phyloP scores from a whole-genome alignment of 35 echinoderm and acorn worm genomes.

The Heliocidaris erythrogramma region DNA sequence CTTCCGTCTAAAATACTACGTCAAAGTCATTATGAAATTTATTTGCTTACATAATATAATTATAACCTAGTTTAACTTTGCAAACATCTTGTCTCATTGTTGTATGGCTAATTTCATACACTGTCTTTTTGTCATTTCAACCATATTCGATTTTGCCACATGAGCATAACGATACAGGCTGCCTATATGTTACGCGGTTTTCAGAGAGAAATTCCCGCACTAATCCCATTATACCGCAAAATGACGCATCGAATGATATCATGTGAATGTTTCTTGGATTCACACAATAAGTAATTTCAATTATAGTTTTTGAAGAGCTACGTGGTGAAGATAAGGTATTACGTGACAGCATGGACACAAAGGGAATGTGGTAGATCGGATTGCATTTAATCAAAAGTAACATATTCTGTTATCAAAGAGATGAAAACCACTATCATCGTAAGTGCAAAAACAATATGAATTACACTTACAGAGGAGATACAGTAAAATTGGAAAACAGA shows the following conservation, averaged over 20 bases:
- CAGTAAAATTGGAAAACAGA: not conserved
- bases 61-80: too few relatives aligned
- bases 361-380: not conserved
- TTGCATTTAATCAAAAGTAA: not conserved
- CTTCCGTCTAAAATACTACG: too few relatives aligned
- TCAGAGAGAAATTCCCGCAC: not conserved
- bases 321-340: not conserved
- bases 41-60: too few relatives aligned
- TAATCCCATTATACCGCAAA: not conserved
- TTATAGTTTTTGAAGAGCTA: not conserved
- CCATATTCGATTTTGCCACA: not conserved
- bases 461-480: not conserved
- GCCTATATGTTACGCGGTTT: not conserved
- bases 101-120: too few relatives aligned
- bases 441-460: not conserved
- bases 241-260: not conserved
- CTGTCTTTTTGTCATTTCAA: not conserved
- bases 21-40: too few relatives aligned
- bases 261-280: not conserved
- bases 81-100: too few relatives aligned
- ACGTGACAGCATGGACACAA: not conserved
- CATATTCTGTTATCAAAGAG: not conserved
- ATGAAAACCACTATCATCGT: not conserved
- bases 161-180: not conserved
- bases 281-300: not conserved